A percentile compares a stretch with the other conserved stretches of the same genome.
Conservation (phyloP, 1,140 invertebrate genomes). For the Cotesia typhae region DNA sequence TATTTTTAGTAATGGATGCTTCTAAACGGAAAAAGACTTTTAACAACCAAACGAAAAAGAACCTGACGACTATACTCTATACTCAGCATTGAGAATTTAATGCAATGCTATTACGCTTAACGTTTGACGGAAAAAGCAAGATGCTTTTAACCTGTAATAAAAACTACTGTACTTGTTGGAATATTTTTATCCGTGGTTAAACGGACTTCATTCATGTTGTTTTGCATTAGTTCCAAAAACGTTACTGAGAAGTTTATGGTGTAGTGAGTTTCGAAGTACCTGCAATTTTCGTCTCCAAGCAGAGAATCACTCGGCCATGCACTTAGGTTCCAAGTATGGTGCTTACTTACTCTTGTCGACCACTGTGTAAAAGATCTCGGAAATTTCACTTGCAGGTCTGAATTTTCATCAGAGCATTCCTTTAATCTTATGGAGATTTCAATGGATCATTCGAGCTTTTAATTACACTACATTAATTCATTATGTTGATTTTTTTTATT, state of each 20-base stretch:
- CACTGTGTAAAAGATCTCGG: slow-evolving; percentile 13
- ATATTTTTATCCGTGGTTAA: not conserved
- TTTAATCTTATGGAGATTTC: slow-evolving; percentile 23
- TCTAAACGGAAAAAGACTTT: too few relatives aligned
- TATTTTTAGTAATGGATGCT: too few relatives aligned
- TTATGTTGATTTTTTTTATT: too few relatives aligned
- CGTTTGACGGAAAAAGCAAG: not conserved
- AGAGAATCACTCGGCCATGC: slow-evolving; percentile 27
- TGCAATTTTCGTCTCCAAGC: slow-evolving; percentile 32
- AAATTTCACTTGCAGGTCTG: not conserved
- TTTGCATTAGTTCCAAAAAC: slow-evolving; percentile 27
- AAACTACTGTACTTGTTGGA: not conserved
- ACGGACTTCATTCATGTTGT: slow-evolving; percentile 9
- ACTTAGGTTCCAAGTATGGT: slow-evolving; percentile 25
- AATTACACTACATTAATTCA: not conserved
- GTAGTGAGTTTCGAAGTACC: slow-evolving; percentile 36
- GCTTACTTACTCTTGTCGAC: slow-evolving; percentile 17
- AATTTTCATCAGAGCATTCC: not conserved
- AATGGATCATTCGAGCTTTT: not conserved
- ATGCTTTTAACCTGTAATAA: not conserved
- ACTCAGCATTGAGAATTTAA: not conserved
- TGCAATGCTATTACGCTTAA: not conserved
- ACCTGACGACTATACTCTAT: not conserved
- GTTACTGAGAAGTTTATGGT: slow-evolving; percentile 33
- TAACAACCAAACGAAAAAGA: not conserved